Conservation (phyloP, 2,888 invertebrate species). For the Morinoia aosen region DNA sequence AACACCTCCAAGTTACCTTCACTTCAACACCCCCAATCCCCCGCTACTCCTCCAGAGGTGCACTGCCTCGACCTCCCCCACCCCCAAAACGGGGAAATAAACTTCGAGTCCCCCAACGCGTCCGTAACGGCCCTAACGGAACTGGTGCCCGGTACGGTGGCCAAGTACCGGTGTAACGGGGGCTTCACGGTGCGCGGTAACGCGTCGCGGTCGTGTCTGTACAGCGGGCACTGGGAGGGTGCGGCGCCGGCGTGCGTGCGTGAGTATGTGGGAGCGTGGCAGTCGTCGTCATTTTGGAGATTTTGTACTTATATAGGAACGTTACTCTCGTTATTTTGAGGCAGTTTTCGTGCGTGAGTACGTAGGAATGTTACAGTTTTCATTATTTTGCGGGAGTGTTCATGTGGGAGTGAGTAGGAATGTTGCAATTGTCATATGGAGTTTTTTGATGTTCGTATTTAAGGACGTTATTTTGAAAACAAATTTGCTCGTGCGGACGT, state of each 20-base stretch:
- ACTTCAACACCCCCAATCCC: no score
- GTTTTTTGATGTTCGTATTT: no score
- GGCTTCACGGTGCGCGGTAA: slow-evolving; percentile 67
- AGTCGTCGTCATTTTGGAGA: background rate
- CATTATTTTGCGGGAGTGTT: no score
- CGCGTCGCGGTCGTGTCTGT: slow-evolving; percentile 56
- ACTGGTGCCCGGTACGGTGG: slow-evolving; percentile 63
- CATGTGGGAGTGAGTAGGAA: no score
- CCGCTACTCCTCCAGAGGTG: background rate
- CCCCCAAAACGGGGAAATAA: background rate
- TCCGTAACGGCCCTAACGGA: background rate
- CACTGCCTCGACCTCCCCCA: background rate
- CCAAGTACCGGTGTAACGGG: slow-evolving; percentile 68
- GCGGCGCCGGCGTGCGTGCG: slow-evolving; percentile 58
- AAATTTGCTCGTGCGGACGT: no score
- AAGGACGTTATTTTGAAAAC: no score
- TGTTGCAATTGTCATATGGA: no score
- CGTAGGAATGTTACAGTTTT: no score
- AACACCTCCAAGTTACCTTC: no score
- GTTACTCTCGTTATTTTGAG: no score
- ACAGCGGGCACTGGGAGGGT: slow-evolving; percentile 58
- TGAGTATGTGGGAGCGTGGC: slow-evolving; percentile 13
- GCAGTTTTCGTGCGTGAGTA: no score
- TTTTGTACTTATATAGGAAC: background rate
- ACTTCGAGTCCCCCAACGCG: background rate